Conservation (phyloP, 23 tunicate species). For the Clavelina lepadiformis region DNA sequence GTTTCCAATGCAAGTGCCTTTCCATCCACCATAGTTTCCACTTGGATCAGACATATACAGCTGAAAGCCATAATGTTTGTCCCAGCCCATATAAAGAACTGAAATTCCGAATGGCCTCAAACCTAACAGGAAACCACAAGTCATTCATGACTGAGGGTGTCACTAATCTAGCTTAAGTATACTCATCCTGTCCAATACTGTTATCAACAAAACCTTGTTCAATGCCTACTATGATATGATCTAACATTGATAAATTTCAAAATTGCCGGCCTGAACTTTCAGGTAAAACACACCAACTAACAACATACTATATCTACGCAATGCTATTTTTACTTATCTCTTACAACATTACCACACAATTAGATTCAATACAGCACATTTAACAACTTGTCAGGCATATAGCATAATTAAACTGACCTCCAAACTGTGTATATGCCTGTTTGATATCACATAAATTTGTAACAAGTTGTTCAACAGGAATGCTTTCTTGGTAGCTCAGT, state of each 20-base stretch:
- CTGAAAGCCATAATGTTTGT: constrained; percentile 90
- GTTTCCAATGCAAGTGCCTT: constrained; percentile 97
- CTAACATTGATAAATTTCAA: no score
- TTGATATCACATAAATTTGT: constrained; percentile 83
- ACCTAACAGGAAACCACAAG: no score
- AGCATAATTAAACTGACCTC: constrained; percentile 46
- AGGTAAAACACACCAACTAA: no score
- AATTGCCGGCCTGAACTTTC: no score
- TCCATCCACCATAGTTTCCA: constrained; percentile 99
- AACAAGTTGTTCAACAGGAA: constrained; percentile 95
- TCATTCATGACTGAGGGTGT: no score
- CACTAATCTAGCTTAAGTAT: no score
- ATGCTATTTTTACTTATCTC: no score
- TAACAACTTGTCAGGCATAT: background rate
- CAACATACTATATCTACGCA: no score
- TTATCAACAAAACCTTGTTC: no score
- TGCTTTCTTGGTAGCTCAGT: constrained; percentile 78
- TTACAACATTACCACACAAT: background rate
- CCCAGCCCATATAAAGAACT: constrained; percentile 96
- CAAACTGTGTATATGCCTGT: constrained; percentile 90
- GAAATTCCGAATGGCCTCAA: constrained; percentile 96
- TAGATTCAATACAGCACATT: background rate
- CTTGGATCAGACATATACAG: constrained; percentile 97
- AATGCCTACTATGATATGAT: no score
- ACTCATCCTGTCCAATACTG: no score